Evolutionary conservation across 1,140 invertebrate species (phyloP).

Genomic region (Drosophila littoralis): DNA sequence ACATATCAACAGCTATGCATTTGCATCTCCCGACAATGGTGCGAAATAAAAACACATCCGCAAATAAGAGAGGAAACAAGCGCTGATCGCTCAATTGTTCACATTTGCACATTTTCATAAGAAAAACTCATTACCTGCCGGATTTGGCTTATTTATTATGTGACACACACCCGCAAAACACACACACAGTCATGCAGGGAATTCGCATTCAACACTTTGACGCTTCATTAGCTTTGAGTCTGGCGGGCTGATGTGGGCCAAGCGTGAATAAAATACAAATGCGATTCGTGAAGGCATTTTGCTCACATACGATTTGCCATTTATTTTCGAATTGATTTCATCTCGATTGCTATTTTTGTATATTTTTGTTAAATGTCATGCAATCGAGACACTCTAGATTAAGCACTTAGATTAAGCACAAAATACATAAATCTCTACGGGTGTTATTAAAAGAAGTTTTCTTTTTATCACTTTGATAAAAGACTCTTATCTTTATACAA

Average conservation of each 20-base stretch:
- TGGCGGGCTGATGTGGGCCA: slow-evolving; percentile 11
- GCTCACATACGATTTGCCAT: neutral
- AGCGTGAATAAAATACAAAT: slow-evolving; percentile 51
- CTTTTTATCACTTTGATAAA: no score
- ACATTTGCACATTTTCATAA: slow-evolving; percentile 47
- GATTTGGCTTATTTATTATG: slow-evolving; percentile 54
- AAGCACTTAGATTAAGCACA: no score
- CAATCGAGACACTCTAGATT: no score
- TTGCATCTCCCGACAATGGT: slow-evolving; percentile 24
- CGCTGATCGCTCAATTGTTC: slow-evolving; percentile 61
- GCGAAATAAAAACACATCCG: slow-evolving; percentile 20
- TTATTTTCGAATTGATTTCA: slow-evolving; percentile 5
- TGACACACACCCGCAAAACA: slow-evolving; percentile 17
- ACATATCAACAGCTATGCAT: slow-evolving; percentile 13
- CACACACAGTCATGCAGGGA: neutral
- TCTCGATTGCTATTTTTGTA: neutral
- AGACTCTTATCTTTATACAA: no score
- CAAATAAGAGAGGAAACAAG: slow-evolving; percentile 46
- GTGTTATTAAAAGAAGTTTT: no score
- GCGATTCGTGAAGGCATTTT: slow-evolving; percentile 24
- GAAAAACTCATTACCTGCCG: slow-evolving; percentile 26
- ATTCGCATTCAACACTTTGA: slow-evolving; percentile 67
- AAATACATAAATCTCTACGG: no score
- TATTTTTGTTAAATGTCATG: slow-evolving; percentile 7
- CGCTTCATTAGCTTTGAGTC: slow-evolving; percentile 60